Evolutionary conservation across 1,140 invertebrate species (phyloP).

Genomic region (Mylabris phalerata): DNA sequence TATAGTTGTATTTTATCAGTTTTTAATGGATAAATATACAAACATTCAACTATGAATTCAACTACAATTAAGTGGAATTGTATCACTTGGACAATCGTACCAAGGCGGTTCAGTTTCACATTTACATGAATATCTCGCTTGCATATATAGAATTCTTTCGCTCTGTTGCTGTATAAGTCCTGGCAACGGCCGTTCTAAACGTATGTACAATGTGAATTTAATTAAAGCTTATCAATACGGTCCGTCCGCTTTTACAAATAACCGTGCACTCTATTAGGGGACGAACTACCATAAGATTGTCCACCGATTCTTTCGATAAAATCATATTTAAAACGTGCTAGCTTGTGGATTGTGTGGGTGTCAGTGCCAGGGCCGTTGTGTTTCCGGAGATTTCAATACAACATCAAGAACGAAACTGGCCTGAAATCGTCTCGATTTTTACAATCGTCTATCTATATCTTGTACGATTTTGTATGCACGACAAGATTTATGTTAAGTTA

Average conservation of each 20-base stretch:
- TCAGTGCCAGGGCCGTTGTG: not conserved
- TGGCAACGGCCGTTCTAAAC: no score
- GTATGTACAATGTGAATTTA: constrained; percentile 5
- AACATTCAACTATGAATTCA: constrained; percentile 1
- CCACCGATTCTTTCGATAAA: no score
- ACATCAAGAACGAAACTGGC: no score
- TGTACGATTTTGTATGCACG: constrained; percentile 20
- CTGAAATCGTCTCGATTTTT: no score
- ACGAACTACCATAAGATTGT: no score
- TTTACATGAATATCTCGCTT: constrained; percentile 12
- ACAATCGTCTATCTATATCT: constrained; percentile 21
- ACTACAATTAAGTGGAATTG: constrained; percentile 5
- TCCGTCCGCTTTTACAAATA: no score
- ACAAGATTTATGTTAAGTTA: constrained; percentile 23
- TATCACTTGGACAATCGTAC: constrained; percentile 4
- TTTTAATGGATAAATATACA: constrained; percentile 3
- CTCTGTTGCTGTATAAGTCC: no score
- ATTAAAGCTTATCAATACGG: constrained; percentile 6
- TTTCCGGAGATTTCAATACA: no score
- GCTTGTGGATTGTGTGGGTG: constrained; percentile 6
- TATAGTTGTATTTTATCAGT: constrained; percentile 1
- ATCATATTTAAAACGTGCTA: no score
- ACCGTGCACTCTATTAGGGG: no score
- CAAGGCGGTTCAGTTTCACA: constrained; percentile 1
- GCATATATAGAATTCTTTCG: not conserved